These are phyloP conservation scores for Dicrostonyx torquatus DNA, from an alignment of 2,797 vertebrate species.

Conservation along the genomic window DNA sequence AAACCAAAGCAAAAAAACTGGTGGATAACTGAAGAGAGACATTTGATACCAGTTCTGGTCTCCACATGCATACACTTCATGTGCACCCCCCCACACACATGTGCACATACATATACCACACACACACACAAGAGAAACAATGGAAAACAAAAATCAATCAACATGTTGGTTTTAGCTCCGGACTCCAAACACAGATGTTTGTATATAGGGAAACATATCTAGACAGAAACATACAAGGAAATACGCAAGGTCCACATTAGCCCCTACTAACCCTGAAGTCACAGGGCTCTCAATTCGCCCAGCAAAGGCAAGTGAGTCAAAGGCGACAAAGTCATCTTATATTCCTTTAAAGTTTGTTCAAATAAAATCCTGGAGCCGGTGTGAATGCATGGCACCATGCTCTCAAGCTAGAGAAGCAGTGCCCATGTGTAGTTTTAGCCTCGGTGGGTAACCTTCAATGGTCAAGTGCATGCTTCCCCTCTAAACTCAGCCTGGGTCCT, in stretches of 20 bases:
- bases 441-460: neutral
- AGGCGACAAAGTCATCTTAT: constrained; percentile 50
- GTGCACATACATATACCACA: neutral
- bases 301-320: constrained; percentile 48
- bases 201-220: neutral
- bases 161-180: constrained; percentile 27
- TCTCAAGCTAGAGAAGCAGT: neutral
- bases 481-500: too few species aligned
- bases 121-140: neutral
- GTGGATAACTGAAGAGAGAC: neutral
- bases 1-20: neutral
- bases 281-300: constrained; percentile 25
- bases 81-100: neutral
- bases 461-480: neutral
- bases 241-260: neutral
- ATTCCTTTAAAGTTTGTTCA: constrained; percentile 50
- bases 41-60: neutral
- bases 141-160: neutral
- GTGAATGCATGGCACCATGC: neutral
- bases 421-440: neutral
- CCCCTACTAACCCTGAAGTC: constrained; percentile 21
- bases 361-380: constrained; percentile 35
- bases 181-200: constrained; percentile 3
- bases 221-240: constrained; percentile 43
- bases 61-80: neutral